Evolutionary conservation across 1,140 invertebrate species (phyloP).

Genomic region (Pararge aegeria): DNA sequence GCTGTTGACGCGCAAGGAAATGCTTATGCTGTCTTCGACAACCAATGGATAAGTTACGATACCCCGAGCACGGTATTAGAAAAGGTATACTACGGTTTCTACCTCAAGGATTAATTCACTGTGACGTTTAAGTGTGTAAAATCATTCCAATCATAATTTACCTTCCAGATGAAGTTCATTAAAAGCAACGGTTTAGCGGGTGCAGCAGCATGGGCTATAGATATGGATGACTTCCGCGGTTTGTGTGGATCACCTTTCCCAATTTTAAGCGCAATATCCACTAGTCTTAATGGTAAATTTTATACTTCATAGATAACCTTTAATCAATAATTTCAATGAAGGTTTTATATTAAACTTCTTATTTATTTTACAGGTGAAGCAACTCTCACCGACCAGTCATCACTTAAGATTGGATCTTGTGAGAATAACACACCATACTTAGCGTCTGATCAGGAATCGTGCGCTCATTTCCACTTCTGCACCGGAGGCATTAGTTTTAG

Average conservation of each 20-base stretch:
- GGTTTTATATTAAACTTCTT: neutral
- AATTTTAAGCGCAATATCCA: constrained; percentile 81
- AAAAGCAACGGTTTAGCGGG: constrained; percentile 83
- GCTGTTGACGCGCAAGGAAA: constrained; percentile 84
- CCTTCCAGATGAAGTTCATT: constrained; percentile 82
- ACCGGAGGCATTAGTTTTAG: constrained; percentile 82
- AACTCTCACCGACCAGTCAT: constrained; percentile 55
- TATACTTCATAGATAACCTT: neutral
- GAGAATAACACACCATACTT: constrained; percentile 76
- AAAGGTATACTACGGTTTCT: constrained; percentile 83
- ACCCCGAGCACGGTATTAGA: constrained; percentile 83
- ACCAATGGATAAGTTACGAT: constrained; percentile 94
- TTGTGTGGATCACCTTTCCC: constrained; percentile 85
- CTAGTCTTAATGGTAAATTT: constrained; percentile 78
- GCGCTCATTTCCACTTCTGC: constrained; percentile 85
- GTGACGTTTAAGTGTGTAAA: neutral
- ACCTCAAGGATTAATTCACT: no score
- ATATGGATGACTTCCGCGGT: constrained; percentile 85
- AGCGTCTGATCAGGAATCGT: constrained; percentile 83
- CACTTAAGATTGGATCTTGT: constrained; percentile 70
- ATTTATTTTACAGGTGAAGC: constrained; percentile 46
- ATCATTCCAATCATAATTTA: neutral
- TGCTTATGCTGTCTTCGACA: constrained; percentile 85
- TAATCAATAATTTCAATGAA: no score
- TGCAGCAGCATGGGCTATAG: constrained; percentile 84